Evolutionary conservation across 53 echinoderm and acorn worm genomes (phyloP).

Genomic region (Henricia sp.): DNA sequence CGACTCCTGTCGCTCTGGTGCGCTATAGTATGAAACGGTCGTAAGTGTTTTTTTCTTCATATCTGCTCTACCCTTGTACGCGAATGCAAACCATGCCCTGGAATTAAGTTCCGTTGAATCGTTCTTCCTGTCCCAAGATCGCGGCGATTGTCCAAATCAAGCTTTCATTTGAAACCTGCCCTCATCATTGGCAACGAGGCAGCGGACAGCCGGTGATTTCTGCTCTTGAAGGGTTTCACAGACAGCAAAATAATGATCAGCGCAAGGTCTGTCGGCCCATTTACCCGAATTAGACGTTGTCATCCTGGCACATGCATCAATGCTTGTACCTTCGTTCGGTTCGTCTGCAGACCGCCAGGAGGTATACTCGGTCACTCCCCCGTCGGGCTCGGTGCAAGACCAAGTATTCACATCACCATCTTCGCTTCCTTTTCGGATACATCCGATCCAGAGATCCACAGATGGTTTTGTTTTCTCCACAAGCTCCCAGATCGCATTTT

Average conservation of each 20-base stretch:
- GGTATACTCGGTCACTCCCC: neutral
- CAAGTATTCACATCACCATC: neutral
- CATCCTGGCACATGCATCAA: neutral
- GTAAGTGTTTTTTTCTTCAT: no score
- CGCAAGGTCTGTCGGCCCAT: conserved; percentile 21
- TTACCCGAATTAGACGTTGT: neutral
- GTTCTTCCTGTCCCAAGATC: no score
- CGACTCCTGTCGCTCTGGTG: no score
- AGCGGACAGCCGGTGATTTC: neutral
- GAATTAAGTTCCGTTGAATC: no score
- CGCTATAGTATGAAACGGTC: no score
- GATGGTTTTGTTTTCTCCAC: neutral
- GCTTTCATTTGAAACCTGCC: conserved; percentile 2
- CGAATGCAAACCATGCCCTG: no score
- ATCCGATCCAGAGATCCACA: conserved; percentile 18
- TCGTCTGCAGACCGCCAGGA: neutral
- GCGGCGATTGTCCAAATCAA: no score
- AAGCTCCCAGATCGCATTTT: conserved; percentile 9
- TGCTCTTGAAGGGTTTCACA: neutral
- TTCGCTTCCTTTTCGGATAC: neutral
- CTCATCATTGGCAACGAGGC: neutral
- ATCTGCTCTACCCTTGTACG: no score
- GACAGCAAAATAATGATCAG: neutral
- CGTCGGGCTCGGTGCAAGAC: conserved; percentile 13
- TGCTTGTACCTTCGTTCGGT: neutral